phyloP scores from a whole-genome alignment of 2,888 invertebrate species.

The Panopea generosa region DNA sequence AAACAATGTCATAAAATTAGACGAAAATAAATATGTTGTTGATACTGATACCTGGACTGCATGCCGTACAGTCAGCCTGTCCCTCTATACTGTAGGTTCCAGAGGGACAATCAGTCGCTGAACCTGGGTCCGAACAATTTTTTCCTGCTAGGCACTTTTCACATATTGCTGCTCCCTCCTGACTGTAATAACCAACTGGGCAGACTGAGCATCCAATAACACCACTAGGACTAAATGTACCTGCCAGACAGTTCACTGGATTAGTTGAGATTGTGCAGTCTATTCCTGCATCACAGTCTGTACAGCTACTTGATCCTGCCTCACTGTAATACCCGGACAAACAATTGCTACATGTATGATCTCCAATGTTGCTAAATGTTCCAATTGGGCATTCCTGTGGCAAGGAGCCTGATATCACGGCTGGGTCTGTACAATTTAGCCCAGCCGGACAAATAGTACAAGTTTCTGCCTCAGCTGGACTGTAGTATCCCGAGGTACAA shows the following conservation, averaged over 20 bases:
- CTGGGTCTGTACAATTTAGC: constrained; percentile 65
- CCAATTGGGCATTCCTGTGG: constrained; percentile 75
- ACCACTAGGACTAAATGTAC: constrained; percentile 66
- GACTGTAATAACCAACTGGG: constrained; percentile 62
- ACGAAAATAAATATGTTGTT: too few relatives aligned
- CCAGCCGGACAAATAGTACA: constrained; percentile 78
- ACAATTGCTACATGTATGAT: constrained; percentile 71
- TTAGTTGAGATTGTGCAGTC: constrained; percentile 61
- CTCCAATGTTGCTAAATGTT: constrained; percentile 74
- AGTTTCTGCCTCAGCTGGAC: constrained; percentile 56
- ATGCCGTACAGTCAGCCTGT: constrained; percentile 46
- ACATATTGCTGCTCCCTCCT: constrained; percentile 67
- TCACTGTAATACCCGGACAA: constrained; percentile 69
- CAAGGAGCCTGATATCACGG: constrained; percentile 58
- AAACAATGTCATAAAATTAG: too few relatives aligned
- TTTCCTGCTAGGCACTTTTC: constrained; percentile 74
- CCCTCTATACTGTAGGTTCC: constrained; percentile 56
- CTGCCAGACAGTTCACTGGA: constrained; percentile 54
- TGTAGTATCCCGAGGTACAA: constrained; percentile 66
- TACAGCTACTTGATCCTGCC: constrained; percentile 64
- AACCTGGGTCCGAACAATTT: constrained; percentile 64
- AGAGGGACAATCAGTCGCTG: constrained; percentile 43
- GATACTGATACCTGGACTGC: constrained; percentile 60
- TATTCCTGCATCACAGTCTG: constrained; percentile 70
- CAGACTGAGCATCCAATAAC: constrained; percentile 53